Evolutionary conservation across 1,140 invertebrate genomes (phyloP), one percentile per base, ranked within the genome.

Genomic region (Saxidomus purpurata): DNA sequence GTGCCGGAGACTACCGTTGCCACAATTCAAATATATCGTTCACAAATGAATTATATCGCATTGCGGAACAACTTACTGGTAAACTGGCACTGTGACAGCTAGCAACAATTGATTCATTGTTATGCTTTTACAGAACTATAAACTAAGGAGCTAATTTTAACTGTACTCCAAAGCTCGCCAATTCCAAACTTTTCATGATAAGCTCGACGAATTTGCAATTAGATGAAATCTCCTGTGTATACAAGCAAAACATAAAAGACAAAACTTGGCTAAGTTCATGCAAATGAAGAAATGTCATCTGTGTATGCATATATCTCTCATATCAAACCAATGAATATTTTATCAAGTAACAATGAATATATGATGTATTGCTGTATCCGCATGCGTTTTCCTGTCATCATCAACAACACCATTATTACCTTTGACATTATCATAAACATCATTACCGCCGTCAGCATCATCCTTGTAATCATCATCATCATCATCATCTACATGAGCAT

Each of bases 261-360:
- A 43, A 43, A 43, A 4, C 43, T 8, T 43, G 43, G 6, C 4
- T 63, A 63, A 28, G 28, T 25, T 19, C 6, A 28, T n/a, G 59
- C 8, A 28, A 63, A 63, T 63, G n/a, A 28, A 28, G 1, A 28
- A 28, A 28, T 63, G 59, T n/a, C 59, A 28, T 63, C 15, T 43
- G 6, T 8, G 15, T n/a, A n/a, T n/a, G n/a, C n/a, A n/a, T n/a
- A n/a, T n/a, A 55, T 55, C 52, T 22, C n/a, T 22, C 22, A 63
- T 28, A 28, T 19, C 59, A 63, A 63, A 63, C 59, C 59, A n/a
- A 63, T 63, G 59, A 63, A 63, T 63, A 63, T 28, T 63, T 63
- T 28, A 63, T 63, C n/a, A 63, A 6, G n/a, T 2, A 43, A n/a
- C 28, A 28, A 63, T 63, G 25, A 63, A 63, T 63, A 28, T n/a